Base-by-base conservation (phyloP, 2,888 invertebrate species). In the Galerucella pusilla region DNA sequence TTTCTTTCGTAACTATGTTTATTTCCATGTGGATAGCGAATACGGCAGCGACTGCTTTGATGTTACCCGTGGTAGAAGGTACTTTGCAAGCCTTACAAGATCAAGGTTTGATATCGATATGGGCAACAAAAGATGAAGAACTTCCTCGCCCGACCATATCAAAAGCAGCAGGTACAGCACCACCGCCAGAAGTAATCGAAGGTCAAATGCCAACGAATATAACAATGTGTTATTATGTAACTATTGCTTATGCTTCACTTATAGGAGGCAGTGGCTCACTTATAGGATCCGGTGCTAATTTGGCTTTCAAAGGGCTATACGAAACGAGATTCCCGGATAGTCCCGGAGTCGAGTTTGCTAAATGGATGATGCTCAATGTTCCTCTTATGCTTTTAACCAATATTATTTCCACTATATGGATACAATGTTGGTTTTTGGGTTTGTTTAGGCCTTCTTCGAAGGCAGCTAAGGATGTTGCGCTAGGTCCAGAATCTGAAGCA, bases 21-120 rank as follows among this genome's bases (percentile, higher is more conserved):
- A 91, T 97, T 81, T 97, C 97, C 0, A 97, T 97, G 97, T 97
- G 97, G 97, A 96, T 97, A 81, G 96, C 96, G 7, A 97, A 97
- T 86, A 97, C 97, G 0, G 97, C 97, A 0, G 96, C 96, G 2
- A 94, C 96, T 0, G 96, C 96, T 2, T 96, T 97, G 95, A 97
- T 97, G 97, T 93, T 96, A 75, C 96, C 97, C 0, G 96, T 97
- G 77, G 94, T 96, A 20, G 93, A 94, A 79, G 96, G 96, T 42
- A 95, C 96, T 2, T 88, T 96, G 6, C 91, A 93, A 83, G 95
- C 96, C 79, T 88, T 97, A 25, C 93, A 95, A 88, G 90, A 92
- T 88, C 93, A 93, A 90, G 93, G 93, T 1, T 87, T 92, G 0
- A 92, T 92, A 4, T 91, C 92, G 76, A 91, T 92, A 80, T 91